A percentile compares a stretch with the other conserved stretches of the same genome.
Conservation (phyloP, 92 coral and sea anemone species). For the Phenganax subtilis region DNA sequence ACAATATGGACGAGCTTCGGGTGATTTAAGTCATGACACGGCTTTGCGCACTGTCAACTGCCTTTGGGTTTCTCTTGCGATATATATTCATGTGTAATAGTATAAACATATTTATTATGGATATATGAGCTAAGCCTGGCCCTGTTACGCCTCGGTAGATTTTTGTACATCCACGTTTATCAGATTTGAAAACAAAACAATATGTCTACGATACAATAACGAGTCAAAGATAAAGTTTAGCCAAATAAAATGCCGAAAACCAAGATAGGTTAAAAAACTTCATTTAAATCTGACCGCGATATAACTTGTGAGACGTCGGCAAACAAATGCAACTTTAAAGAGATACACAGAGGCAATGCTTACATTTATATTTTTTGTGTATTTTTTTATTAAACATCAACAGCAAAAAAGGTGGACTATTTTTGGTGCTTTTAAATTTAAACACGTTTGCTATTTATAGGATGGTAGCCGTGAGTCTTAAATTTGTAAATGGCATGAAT, state of each 20-base stretch:
- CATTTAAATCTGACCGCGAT: conserved; percentile 1
- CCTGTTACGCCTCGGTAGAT: background rate
- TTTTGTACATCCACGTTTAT: background rate
- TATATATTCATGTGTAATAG: background rate
- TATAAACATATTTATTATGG: background rate
- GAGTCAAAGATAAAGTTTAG: background rate
- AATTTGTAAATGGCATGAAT: conserved; percentile 5
- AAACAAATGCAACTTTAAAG: background rate
- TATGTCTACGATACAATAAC: background rate
- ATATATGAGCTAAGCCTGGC: background rate
- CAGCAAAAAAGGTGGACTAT: background rate
- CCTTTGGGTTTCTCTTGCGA: too few species aligned
- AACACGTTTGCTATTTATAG: background rate
- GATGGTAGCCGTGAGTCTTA: background rate
- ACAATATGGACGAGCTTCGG: too few species aligned
- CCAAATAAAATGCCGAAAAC: background rate
- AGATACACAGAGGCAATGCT: too few species aligned
- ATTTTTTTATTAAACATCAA: background rate
- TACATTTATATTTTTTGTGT: background rate
- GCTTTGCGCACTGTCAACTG: too few species aligned
- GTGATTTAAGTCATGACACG: too few species aligned
- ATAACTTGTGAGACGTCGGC: background rate
- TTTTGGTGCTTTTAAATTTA: conserved; percentile 2
- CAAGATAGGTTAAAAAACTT: background rate
- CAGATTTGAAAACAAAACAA: background rate